Base-by-base conservation (phyloP, 2,797 vertebrate species). In the Benthosema pterotum region DNA sequence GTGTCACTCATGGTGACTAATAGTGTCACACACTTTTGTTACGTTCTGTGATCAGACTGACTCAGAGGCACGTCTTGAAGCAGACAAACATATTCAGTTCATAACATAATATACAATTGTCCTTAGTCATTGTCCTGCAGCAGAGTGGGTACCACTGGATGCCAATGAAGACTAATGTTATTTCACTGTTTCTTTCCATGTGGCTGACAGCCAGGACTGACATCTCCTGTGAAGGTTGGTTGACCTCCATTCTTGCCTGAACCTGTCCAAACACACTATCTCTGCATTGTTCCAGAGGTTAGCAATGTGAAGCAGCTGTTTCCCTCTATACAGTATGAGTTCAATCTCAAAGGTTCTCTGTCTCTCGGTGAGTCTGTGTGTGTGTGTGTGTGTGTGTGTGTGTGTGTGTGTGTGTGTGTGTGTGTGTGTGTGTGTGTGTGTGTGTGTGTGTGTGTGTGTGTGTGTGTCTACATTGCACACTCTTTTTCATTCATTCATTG, bases 221-320 rank as follows among this genome's bases (percentile, higher is more conserved):
- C 85, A 80, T 87, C 82, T 89, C 70, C 80, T 70, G 77, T 84
- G 77, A 88, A 86, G 83, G 80, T 77, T 79, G 71, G 77, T 43
- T 89, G 85, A 85, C 89, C 90, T 88, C 86, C 63, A 80, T 89
- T 88, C 84, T 79, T 89, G 87, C 85, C 87, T 73, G 71, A 88
- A 92, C 89, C 83, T 90, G 88, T 90, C 90, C 76, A 88, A 91
- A 91, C 88, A 91, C 79, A 82, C 83, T 84, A 80, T 79, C 82
- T 86, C 88, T 80, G 83, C 82, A 84, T 85, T 91, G 87, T 90
- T 91, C 82, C 82, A 89, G 81, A 85, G 88, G 85, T 89, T 89
- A 89, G 88, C 72, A 83, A 84, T 89, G 86, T 82, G 72, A 77
- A 84, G 85, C 91, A 92, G 88, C 90, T 92, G 89, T 88, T 92